A percentile compares a stretch with the other conserved stretches of the same genome.
phyloP scores from a whole-genome alignment of 2,797 vertebrate species.

The Champsocephalus gunnari region DNA sequence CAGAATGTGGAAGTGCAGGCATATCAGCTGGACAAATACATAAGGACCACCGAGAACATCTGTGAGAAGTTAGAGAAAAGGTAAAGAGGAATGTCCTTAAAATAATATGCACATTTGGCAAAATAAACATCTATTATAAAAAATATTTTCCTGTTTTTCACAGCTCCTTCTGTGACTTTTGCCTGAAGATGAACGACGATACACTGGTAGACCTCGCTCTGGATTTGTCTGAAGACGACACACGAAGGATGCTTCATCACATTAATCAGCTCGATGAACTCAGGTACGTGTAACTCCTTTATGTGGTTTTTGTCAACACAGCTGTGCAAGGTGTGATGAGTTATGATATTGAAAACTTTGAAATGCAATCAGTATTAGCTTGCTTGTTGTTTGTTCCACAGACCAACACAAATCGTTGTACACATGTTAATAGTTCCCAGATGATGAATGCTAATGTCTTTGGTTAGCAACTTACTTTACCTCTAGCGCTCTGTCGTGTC shows the following conservation, averaged over 20 bases:
- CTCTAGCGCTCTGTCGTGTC: too few relatives aligned
- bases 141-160: neutral
- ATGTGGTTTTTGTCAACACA: rapidly evolving
- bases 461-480: too few relatives aligned
- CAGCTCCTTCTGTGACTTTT: conserved; percentile 44
- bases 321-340: neutral
- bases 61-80: conserved; percentile 69
- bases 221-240: conserved; percentile 55
- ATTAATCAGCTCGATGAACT: conserved; percentile 66
- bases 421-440: too few relatives aligned
- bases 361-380: too few relatives aligned
- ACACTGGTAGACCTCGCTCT: conserved; percentile 31
- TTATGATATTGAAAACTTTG: neutral
- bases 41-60: conserved; percentile 61
- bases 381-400: too few relatives aligned
- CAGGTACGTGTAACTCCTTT: conserved; percentile 57
- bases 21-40: conserved; percentile 76
- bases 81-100: conserved; percentile 29
- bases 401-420: too few relatives aligned
- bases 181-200: conserved; percentile 11
- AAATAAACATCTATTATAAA: neutral
- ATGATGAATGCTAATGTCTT: too few relatives aligned
- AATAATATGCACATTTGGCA: neutral
- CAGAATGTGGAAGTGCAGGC: conserved; percentile 74
- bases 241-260: conserved; percentile 66